Percentiles rank a stretch among this genome's conserved stretches.
phyloP scores from a whole-genome alignment of 2,113 vertebrate genomes.

The Rhinopomastus cyanomelas region DNA sequence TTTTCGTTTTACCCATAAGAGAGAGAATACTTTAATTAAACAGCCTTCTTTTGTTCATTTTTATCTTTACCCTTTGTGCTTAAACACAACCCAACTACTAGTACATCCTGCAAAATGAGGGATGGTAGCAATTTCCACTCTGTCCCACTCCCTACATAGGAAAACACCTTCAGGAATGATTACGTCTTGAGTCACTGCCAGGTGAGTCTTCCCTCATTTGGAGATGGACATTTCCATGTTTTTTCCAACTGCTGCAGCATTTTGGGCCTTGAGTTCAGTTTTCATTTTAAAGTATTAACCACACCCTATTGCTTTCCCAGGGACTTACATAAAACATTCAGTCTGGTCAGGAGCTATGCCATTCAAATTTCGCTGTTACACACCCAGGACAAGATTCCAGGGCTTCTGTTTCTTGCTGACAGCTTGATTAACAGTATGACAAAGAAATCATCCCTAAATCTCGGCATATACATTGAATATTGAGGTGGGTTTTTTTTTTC shows the following conservation, averaged over 20 bases:
- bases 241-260: neutral
- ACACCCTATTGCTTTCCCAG: neutral
- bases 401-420: neutral
- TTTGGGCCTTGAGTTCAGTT: neutral
- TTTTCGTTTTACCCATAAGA: neutral
- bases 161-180: neutral
- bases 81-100: neutral
- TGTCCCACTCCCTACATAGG: neutral
- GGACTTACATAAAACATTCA: neutral
- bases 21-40: neutral
- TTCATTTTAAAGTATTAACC: neutral
- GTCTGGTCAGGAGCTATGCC: neutral
- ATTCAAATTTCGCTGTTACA: neutral
- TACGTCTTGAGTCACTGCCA: neutral
- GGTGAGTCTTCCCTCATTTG: neutral
- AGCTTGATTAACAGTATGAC: neutral
- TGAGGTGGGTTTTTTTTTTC: neutral
- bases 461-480: rapidly evolving
- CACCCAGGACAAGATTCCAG: neutral
- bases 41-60: neutral
- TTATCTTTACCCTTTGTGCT: neutral
- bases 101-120: neutral
- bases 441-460: neutral
- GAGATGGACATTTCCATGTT: neutral
- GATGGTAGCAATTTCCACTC: neutral